Conservation (phyloP, 2,888 invertebrate genomes). For the Cataglyphis cursor region DNA sequence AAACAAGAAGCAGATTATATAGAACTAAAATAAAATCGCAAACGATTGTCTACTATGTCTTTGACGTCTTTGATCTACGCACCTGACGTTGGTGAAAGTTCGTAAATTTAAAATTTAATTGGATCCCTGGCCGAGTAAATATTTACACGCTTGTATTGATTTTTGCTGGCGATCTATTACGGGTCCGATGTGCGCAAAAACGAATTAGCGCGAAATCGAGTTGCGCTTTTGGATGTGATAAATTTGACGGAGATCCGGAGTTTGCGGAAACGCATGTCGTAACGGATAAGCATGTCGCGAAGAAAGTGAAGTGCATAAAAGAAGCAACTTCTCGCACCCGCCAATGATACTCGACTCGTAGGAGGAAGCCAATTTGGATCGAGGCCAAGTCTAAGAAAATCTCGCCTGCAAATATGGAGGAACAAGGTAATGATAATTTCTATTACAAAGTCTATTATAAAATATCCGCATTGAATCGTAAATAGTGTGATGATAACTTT, state of each 20-base stretch:
- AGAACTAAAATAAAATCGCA: background rate
- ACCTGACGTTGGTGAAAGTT: background rate
- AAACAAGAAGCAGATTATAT: background rate
- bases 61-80: background rate
- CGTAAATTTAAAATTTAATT: constrained; percentile 40
- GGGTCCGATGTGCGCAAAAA: background rate
- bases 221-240: constrained; percentile 1
- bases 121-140: constrained; percentile 12
- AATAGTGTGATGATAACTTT: background rate
- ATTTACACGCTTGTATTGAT: constrained; percentile 33
- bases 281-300: constrained; percentile 14
- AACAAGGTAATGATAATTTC: constrained; percentile 66
- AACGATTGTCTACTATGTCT: background rate
- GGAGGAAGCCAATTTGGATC: constrained; percentile 59
- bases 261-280: background rate
- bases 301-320: constrained; percentile 34
- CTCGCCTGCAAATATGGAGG: constrained; percentile 48
- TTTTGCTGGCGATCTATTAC: background rate
- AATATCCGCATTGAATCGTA: background rate
- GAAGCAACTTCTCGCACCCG: background rate
- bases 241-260: constrained; percentile 7
- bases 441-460: background rate
- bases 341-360: constrained; percentile 48
- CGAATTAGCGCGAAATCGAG: constrained; percentile 15
- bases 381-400: constrained; percentile 49